phyloP scores from a whole-genome alignment of 2,888 invertebrate genomes.

The Geophilus truncorum region DNA sequence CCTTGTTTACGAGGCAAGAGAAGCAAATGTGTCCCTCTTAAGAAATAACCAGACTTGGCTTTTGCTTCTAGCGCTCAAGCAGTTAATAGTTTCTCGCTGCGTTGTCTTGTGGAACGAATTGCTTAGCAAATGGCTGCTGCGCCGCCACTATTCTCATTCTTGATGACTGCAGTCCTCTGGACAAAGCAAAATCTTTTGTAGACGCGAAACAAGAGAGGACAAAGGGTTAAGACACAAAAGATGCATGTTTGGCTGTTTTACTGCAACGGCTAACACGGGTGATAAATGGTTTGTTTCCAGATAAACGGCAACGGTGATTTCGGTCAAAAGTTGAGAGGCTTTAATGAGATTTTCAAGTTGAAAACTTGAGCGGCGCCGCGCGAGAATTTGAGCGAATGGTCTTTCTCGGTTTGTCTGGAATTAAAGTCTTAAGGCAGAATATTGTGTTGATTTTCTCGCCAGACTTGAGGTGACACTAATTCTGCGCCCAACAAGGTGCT shows the following conservation, averaged over 20 bases:
- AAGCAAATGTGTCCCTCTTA: constrained; percentile 16
- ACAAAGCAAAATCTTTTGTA: background rate
- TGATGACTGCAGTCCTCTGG: background rate
- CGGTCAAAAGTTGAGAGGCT: background rate
- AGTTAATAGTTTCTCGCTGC: constrained; percentile 16
- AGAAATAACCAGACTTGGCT: constrained; percentile 11
- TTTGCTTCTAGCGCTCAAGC: constrained; percentile 20
- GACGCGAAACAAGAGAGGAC: background rate
- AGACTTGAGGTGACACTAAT: constrained; percentile 15
- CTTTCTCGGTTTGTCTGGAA: background rate
- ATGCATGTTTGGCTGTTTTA: background rate
- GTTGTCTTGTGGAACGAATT: constrained; percentile 20
- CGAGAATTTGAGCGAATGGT: background rate
- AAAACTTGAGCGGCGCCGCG: background rate
- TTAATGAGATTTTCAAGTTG: background rate
- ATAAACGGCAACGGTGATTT: background rate
- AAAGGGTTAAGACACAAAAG: constrained; percentile 4
- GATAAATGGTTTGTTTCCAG: background rate
- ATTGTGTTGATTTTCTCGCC: constrained; percentile 8
- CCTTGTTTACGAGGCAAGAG: background rate
- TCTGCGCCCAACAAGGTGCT: background rate
- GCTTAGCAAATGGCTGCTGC: constrained; percentile 9
- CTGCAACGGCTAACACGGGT: background rate
- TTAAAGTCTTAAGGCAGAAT: constrained; percentile 2
- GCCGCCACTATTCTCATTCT: constrained; percentile 12